Conservation (phyloP, 2,113 vertebrate species). For the Narcine bancroftii region DNA sequence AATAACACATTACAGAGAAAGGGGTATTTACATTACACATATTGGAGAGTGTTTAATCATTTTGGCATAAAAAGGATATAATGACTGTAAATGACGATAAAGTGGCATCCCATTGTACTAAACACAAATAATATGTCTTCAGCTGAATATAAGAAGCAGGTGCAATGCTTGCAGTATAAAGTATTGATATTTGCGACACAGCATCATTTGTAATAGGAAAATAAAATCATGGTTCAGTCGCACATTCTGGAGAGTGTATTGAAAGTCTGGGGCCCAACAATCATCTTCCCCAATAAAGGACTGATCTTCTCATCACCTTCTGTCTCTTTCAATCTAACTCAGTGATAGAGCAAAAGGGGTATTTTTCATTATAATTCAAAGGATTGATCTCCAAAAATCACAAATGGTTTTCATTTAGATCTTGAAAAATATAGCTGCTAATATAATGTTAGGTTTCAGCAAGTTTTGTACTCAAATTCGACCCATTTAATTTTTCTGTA, state of each 20-base stretch:
- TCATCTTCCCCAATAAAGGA: not conserved
- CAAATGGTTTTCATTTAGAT: not conserved
- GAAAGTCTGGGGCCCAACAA: not conserved
- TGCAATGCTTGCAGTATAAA: not conserved
- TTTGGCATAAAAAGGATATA: no score
- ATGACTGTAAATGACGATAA: no score
- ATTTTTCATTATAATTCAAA: slow-evolving; percentile 19
- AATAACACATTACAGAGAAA: no score
- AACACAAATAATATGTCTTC: not conserved
- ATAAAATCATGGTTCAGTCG: not conserved
- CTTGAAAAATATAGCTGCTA: not conserved
- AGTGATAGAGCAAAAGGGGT: not conserved
- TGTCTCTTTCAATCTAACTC: not conserved
- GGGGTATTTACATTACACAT: not conserved
- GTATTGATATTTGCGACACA: not conserved
- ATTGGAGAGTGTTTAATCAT: no score
- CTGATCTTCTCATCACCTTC: not conserved
- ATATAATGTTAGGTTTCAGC: not conserved
- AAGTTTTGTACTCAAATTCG: not conserved
- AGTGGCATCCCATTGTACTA: no score
- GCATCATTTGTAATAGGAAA: not conserved
- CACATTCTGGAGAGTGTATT: not conserved
- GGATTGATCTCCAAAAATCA: not conserved
- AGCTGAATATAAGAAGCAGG: not conserved
- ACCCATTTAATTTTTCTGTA: not conserved